Evolutionary conservation across 2,113 vertebrate genomes (phyloP).

Genomic region (Probosciger aterrimus): DNA sequence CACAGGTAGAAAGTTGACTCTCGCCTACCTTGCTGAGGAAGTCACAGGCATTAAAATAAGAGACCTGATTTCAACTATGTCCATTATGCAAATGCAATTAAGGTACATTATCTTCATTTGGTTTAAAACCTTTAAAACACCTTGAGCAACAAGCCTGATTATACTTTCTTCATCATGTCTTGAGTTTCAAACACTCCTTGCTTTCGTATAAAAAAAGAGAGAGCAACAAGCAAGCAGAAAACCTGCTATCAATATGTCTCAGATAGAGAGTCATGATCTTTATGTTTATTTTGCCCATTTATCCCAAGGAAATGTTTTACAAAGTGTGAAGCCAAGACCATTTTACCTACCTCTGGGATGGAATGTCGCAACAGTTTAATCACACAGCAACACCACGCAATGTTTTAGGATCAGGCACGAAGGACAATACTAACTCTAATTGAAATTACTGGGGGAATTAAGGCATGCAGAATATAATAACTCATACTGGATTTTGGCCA

Average conservation of each 20-base stretch:
- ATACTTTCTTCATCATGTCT: background rate
- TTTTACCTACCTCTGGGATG: constrained; percentile 36
- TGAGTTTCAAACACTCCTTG: background rate
- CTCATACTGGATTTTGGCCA: constrained; percentile 43
- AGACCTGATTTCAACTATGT: constrained; percentile 27
- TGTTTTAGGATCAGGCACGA: background rate
- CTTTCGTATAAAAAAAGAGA: background rate
- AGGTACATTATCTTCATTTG: constrained; percentile 45
- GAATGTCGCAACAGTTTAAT: constrained; percentile 6
- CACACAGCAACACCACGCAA: background rate
- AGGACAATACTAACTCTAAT: constrained; percentile 43
- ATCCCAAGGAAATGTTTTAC: background rate
- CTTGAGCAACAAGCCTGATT: constrained; percentile 42
- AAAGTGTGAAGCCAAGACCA: background rate
- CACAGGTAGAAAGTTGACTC: constrained; percentile 17
- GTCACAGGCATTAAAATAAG: background rate
- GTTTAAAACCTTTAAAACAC: constrained; percentile 54
- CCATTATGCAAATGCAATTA: constrained; percentile 65
- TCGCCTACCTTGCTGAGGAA: background rate
- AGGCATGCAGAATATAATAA: constrained; percentile 52
- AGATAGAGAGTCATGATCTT: background rate
- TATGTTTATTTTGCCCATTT: background rate
- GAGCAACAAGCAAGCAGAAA: background rate
- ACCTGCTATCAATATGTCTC: background rate
- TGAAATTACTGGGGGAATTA: constrained; percentile 51